phyloP scores from a whole-genome alignment of 2,113 vertebrate genomes.

The Mus pahari region DNA sequence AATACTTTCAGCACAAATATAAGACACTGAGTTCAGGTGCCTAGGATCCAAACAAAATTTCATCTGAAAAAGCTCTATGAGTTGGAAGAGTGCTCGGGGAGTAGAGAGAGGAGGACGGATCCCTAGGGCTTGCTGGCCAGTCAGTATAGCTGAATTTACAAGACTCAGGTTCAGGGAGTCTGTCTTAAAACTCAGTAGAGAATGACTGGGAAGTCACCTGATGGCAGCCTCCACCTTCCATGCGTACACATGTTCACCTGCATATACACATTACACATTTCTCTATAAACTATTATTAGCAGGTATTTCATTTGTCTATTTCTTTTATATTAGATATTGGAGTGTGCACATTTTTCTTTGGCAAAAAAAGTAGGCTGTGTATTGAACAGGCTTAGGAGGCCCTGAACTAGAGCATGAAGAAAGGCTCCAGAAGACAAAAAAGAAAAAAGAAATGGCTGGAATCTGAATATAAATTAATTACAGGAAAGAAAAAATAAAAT shows the following conservation, averaged over 20 bases:
- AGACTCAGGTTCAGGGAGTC: neutral
- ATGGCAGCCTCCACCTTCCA: neutral
- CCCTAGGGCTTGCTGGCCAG: neutral
- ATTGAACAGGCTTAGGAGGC: neutral
- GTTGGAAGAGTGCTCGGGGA: too few species aligned
- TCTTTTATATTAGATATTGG: neutral
- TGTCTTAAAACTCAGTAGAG: neutral
- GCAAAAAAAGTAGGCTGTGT: neutral
- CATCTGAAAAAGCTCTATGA: neutral
- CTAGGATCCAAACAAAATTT: neutral
- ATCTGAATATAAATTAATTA: neutral
- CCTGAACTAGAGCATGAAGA: neutral
- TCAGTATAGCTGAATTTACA: neutral
- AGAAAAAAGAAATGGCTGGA: neutral
- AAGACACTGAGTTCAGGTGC: neutral
- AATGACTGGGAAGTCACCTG: neutral
- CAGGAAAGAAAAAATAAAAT: conserved; percentile 6
- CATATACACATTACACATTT: neutral
- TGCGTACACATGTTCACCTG: too few species aligned
- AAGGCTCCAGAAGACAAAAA: neutral
- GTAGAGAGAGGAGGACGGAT: neutral
- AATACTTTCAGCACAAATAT: neutral
- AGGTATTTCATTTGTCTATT: neutral
- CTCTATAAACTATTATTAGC: neutral
- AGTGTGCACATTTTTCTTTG: neutral